Conservation (phyloP, 2,113 vertebrate species). For the Spilogale gracilis region DNA sequence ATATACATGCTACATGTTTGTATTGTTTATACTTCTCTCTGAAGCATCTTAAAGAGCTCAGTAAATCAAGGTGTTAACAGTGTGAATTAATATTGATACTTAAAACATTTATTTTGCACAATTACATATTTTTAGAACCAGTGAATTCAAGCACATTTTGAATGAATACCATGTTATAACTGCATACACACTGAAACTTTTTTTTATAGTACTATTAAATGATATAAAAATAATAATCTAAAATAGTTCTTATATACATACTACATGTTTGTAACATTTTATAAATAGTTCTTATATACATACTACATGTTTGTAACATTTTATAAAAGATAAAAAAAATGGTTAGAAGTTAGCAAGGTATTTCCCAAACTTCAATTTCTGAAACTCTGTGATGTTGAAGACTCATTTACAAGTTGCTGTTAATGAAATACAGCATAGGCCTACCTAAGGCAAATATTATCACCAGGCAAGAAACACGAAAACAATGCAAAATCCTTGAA, state of each 20-base stretch:
- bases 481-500: background rate
- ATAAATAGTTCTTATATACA: no score
- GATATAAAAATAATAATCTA: no score
- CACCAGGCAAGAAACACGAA: background rate
- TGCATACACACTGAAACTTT: no score
- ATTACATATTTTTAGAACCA: background rate
- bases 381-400: background rate
- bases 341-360: conserved; percentile 2
- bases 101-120: conserved; percentile 25
- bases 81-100: background rate
- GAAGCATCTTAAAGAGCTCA: background rate
- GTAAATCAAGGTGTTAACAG: background rate
- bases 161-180: no score
- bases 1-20: background rate
- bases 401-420: background rate
- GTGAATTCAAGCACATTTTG: no score
- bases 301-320: no score
- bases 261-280: no score
- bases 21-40: background rate
- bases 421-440: background rate
- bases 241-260: no score
- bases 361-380: conserved; percentile 34
- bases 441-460: background rate
- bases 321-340: conserved; percentile 1
- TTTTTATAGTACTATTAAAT: no score